phyloP scores from a whole-genome alignment of 2,888 invertebrate species.

The Eremobia ochroleuca region DNA sequence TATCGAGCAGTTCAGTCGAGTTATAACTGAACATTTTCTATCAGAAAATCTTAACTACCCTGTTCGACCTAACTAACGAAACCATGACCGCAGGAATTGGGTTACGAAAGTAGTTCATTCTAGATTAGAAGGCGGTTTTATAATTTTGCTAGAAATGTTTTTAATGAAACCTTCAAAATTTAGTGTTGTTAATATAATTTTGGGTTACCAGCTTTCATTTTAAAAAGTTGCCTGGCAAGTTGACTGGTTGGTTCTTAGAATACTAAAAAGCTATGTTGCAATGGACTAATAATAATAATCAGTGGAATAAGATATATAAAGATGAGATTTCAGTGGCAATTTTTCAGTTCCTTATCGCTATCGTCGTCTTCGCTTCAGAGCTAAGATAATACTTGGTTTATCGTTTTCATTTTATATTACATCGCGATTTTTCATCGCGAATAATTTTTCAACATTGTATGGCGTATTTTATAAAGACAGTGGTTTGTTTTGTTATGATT shows the following conservation, averaged over 20 bases:
- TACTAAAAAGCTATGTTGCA: slow-evolving; percentile 14
- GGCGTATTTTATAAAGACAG: neutral
- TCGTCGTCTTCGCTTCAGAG: slow-evolving; percentile 20
- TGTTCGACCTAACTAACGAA: slow-evolving; percentile 32
- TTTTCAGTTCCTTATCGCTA: slow-evolving; percentile 35
- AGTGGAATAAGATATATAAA: slow-evolving; percentile 21
- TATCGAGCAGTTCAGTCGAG: slow-evolving; percentile 29
- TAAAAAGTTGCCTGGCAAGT: slow-evolving; percentile 1
- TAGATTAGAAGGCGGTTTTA: slow-evolving; percentile 28
- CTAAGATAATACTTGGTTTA: slow-evolving; percentile 40
- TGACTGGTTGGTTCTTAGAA: neutral
- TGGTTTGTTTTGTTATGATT: slow-evolving; percentile 6
- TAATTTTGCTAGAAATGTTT: slow-evolving; percentile 21
- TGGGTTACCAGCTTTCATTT: slow-evolving; percentile 14
- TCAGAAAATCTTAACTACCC: slow-evolving; percentile 43
- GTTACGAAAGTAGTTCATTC: slow-evolving; percentile 41
- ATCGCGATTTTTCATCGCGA: slow-evolving; percentile 9
- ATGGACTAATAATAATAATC: slow-evolving; percentile 29
- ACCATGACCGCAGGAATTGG: slow-evolving; percentile 23
- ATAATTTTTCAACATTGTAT: slow-evolving; percentile 15
- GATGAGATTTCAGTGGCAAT: slow-evolving; percentile 37
- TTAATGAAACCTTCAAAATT: slow-evolving; percentile 30
- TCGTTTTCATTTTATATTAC: slow-evolving; percentile 31
- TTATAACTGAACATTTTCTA: slow-evolving; percentile 57
- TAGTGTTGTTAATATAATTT: slow-evolving; percentile 12